phyloP scores from a whole-genome alignment of 1,140 invertebrate species.

The Drosophila santomea region DNA sequence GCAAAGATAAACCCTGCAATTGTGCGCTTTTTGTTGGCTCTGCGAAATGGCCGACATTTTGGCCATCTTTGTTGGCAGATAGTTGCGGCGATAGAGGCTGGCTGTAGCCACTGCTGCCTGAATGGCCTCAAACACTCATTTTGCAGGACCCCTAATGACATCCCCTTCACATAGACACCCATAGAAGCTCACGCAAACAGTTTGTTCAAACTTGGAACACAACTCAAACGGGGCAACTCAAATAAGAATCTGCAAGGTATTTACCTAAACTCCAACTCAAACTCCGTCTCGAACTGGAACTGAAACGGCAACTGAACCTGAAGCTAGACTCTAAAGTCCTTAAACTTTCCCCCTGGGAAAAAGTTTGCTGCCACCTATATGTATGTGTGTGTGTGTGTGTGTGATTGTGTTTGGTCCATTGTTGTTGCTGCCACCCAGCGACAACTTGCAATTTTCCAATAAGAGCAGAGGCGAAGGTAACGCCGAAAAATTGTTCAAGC shows the following conservation, averaged over 20 bases:
- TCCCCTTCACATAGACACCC: constrained; percentile 4
- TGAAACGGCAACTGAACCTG: constrained; percentile 35
- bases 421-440: constrained; percentile 46
- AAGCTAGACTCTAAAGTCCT: constrained; percentile 10
- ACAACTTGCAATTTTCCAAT: constrained; percentile 81
- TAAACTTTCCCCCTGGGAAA: not conserved
- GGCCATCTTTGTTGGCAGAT: constrained; percentile 42
- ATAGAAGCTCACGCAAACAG: constrained; percentile 20
- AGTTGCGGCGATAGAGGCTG: constrained; percentile 34
- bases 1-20: constrained; percentile 66
- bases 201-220: constrained; percentile 55
- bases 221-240: constrained; percentile 56
- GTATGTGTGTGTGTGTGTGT: not conserved
- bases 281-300: constrained; percentile 37
- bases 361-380: constrained; percentile 64
- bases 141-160: not conserved
- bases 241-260: constrained; percentile 75
- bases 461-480: constrained; percentile 73
- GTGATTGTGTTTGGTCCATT: constrained; percentile 32
- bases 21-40: constrained; percentile 37
- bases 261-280: constrained; percentile 70
- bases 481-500: constrained; percentile 80
- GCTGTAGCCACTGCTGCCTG: not conserved
- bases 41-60: constrained; percentile 47
- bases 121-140: constrained; percentile 36